phyloP scores from a whole-genome alignment of 1,140 invertebrate species.

The Liolophura sinensis region DNA sequence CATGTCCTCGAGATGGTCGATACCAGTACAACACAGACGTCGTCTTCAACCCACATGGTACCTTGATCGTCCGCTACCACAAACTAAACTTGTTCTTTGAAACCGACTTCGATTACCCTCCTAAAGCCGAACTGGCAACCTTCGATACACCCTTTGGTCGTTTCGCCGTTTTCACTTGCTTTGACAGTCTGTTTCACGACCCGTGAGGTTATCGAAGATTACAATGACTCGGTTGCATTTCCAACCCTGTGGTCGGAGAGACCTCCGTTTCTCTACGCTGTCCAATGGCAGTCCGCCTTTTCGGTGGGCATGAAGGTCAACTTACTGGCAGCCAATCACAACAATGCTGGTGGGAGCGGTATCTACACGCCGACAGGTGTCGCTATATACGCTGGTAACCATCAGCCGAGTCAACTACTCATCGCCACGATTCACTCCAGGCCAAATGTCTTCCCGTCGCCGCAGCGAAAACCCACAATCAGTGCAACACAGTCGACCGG shows the following conservation, averaged over 20 bases:
- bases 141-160: slow-evolving; percentile 75
- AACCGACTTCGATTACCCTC: slow-evolving; percentile 65
- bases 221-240: slow-evolving; percentile 70
- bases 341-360: slow-evolving; percentile 63
- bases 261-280: slow-evolving; percentile 67
- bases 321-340: slow-evolving; percentile 65
- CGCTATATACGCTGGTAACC: slow-evolving; percentile 13
- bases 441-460: too few relatives aligned
- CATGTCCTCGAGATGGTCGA: slow-evolving; percentile 59
- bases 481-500: neutral
- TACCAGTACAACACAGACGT: slow-evolving; percentile 76
- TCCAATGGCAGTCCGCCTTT: slow-evolving; percentile 64
- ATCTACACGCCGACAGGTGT: slow-evolving; percentile 56
- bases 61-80: slow-evolving; percentile 69
- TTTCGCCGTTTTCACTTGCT: slow-evolving; percentile 78
- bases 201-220: slow-evolving; percentile 63
- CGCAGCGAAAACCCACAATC: too few relatives aligned
- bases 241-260: slow-evolving; percentile 76
- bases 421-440: too few relatives aligned
- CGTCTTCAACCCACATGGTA: slow-evolving; percentile 71
- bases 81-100: slow-evolving; percentile 63
- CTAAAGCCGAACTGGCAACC: slow-evolving; percentile 25
- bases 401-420: too few relatives aligned
- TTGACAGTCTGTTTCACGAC: slow-evolving; percentile 72
- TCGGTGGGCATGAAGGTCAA: slow-evolving; percentile 64